A percentile compares a stretch with the other conserved stretches of the same genome.
These are phyloP conservation scores for Lithobius niger DNA, from an alignment of 1,140 invertebrate genomes.

Conservation along the genomic window DNA sequence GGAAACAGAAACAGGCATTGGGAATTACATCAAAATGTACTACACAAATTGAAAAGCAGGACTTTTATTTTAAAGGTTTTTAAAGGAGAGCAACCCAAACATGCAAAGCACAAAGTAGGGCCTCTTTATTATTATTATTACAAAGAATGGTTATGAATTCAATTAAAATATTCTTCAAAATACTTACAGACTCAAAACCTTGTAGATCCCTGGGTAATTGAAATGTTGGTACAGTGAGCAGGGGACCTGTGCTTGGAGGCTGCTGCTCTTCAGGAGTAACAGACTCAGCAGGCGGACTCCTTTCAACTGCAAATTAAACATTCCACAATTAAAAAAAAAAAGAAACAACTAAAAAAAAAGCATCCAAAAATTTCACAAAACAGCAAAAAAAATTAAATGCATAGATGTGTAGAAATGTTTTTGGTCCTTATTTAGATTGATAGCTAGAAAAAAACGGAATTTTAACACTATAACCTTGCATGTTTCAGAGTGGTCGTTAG, in stretches of 20 bases:
- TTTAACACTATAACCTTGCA: too few relatives aligned
- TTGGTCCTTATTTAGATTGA: too few relatives aligned
- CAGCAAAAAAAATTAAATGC: neutral
- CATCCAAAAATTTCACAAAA: neutral
- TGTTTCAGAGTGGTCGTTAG: too few relatives aligned
- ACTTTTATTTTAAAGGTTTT: too few relatives aligned
- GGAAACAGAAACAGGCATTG: conserved; percentile 22
- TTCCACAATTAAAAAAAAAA: neutral
- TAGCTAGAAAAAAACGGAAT: too few relatives aligned
- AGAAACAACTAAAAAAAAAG: neutral
- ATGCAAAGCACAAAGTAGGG: too few relatives aligned
- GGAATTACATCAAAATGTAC: neutral
- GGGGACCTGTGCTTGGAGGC: neutral
- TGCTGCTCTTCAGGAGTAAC: neutral
- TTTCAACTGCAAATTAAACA: conserved; percentile 24
- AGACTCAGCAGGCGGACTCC: conserved; percentile 18
- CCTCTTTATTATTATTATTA: too few relatives aligned
- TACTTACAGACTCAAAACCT: conserved; percentile 45
- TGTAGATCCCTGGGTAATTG: conserved; percentile 13
- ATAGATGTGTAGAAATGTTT: neutral
- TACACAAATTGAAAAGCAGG: too few relatives aligned
- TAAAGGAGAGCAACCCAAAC: too few relatives aligned
- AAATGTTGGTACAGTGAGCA: conserved; percentile 17
- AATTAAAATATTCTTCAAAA: neutral
- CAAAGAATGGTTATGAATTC: neutral